Base-by-base conservation (phyloP, 2,888 invertebrate genomes). In the Caenorhabditis uteleia region DNA sequence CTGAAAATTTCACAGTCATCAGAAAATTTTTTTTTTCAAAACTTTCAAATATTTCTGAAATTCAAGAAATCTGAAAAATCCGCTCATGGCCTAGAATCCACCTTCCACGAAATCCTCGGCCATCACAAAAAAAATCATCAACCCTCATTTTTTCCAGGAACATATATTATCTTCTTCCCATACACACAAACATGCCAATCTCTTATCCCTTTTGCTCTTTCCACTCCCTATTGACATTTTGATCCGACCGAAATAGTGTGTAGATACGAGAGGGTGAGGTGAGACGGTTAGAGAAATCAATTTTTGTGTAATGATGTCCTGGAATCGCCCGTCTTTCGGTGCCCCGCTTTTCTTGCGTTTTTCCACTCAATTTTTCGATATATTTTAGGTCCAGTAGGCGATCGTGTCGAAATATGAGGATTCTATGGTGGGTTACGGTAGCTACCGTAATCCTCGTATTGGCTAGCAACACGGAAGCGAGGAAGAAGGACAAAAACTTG, bases 291-390 rank as follows among this genome's bases (percentile, higher is more conserved):
- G 50, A 46, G 47, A 31, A 45, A 53, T n/a, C n/a, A n/a, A n/a
- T n/a, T n/a, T n/a, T n/a, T n/a, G 61, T 61, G 61, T 61, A 61
- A 61, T 60, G 53, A 54, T 53, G 53, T 53, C 53, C 53, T 44
- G 53, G 53, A 60, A 43, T 54, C 53, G 60, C 54, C 60, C 54
- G 44, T 43, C 34, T 27, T n/a, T n/a, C n/a, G n/a, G 16, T 38
- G 14, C n/a, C 12, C 16, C 25, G 43, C 36, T 20, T 18, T 20
- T 36, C 16, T 36, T 26, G 14, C 4, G 12, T 36, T 38, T 53
- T 53, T 20, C 25, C 16, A 12, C 16, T 2, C 18, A 5, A 27
- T 31, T 6, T 31, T 10, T 47, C 42, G 58, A 51, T 40, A 47
- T 31, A 45, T 49, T 44, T 39, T 49, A 50, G n/a, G n/a, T n/a